Evolutionary conservation across 2,113 vertebrate genomes (phyloP).

Genomic region (Salminus brasiliensis): DNA sequence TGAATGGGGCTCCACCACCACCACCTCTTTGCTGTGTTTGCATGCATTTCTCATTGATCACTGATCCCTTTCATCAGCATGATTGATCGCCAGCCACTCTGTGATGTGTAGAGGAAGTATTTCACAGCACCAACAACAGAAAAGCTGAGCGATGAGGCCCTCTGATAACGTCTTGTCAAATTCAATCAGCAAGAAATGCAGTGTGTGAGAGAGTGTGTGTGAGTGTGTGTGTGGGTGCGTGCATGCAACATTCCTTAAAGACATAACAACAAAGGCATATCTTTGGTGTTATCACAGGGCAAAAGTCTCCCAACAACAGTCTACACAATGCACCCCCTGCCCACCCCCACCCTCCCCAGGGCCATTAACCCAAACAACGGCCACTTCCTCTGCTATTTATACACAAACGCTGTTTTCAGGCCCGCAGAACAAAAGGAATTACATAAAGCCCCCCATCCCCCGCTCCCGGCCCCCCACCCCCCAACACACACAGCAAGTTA

Average conservation of each 20-base stretch:
- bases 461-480: not conserved
- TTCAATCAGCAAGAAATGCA: constrained; percentile 22
- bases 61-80: constrained; percentile 44
- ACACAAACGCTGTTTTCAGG: constrained; percentile 14
- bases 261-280: constrained; percentile 44
- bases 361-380: constrained; percentile 45
- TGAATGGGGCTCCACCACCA: constrained; percentile 4
- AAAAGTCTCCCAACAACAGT: constrained; percentile 32
- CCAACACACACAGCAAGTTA: not conserved
- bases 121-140: constrained; percentile 25
- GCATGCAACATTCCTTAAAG: not conserved
- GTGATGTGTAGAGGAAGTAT: constrained; percentile 36
- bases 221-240: not conserved
- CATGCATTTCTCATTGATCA: constrained; percentile 35
- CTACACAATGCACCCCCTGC: constrained; percentile 27
- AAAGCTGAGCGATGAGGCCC: constrained; percentile 14
- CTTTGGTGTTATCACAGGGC: constrained; percentile 43
- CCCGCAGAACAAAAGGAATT: constrained; percentile 35
- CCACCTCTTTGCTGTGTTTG: constrained; percentile 38
- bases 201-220: not conserved
- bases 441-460: constrained; percentile 5
- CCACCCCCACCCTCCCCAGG: constrained; percentile 4
- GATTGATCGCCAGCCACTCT: constrained; percentile 26
- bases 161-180: constrained; percentile 25
- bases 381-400: constrained; percentile 47